Evolutionary conservation across 1,140 invertebrate genomes (phyloP).

Genomic region (Drosophila burlai): DNA sequence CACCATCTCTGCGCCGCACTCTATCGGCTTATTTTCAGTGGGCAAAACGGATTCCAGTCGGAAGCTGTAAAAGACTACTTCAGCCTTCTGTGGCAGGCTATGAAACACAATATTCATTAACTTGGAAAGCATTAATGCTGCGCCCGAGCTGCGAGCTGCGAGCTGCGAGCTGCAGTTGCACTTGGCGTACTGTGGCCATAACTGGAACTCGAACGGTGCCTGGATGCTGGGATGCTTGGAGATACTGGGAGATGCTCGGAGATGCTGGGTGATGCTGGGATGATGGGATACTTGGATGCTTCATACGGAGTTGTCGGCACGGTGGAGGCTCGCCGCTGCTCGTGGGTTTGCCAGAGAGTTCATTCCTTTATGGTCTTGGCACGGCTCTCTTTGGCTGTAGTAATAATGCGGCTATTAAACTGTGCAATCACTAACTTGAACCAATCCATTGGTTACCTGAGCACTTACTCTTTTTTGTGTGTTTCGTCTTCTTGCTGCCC

Average conservation of each 20-base stretch:
- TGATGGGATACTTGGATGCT: slow-evolving; percentile 1
- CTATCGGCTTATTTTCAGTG: slow-evolving; percentile 51
- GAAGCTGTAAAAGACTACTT: slow-evolving; percentile 75
- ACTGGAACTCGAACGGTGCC: slow-evolving; percentile 50
- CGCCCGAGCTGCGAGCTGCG: slow-evolving; percentile 46
- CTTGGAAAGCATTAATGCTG: slow-evolving; percentile 78
- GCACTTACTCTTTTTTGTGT: slow-evolving; percentile 30
- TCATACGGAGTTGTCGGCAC: neutral
- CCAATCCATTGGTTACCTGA: slow-evolving; percentile 77
- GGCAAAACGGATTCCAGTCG: slow-evolving; percentile 77
- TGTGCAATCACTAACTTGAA: slow-evolving; percentile 73
- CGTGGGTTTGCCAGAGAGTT: slow-evolving; percentile 57
- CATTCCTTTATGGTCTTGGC: slow-evolving; percentile 67
- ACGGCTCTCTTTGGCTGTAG: slow-evolving; percentile 73
- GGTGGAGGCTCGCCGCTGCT: slow-evolving; percentile 7
- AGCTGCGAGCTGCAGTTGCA: slow-evolving; percentile 16
- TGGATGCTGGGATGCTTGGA: slow-evolving; percentile 10
- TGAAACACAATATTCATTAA: slow-evolving; percentile 84
- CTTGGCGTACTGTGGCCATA: slow-evolving; percentile 33
- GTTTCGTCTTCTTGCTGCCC: slow-evolving; percentile 4
- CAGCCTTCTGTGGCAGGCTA: slow-evolving; percentile 72
- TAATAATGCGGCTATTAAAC: slow-evolving; percentile 80
- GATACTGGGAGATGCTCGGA: no score
- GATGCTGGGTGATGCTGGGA: neutral
- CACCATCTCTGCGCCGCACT: slow-evolving; percentile 7